These are phyloP conservation scores for Zeuzera pyrina DNA, from an alignment of 2,888 invertebrate genomes.

Conservation along the genomic window DNA sequence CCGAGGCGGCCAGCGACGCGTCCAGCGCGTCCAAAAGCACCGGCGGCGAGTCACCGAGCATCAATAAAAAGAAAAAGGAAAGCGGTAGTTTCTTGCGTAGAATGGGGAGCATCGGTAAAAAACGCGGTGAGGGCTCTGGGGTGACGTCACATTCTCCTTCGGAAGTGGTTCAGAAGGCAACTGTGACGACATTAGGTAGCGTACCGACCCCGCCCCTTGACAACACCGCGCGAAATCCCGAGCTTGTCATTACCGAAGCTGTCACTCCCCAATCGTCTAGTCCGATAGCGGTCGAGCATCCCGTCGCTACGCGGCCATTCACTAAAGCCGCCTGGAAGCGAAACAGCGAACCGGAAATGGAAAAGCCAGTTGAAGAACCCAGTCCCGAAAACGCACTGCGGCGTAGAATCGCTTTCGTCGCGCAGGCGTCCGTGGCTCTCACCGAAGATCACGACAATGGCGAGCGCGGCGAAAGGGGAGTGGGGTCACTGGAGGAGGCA, in stretches of 20 bases:
- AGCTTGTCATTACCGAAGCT: constrained; percentile 24
- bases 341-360: constrained; percentile 50
- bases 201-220: constrained; percentile 10
- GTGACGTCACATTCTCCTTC: constrained; percentile 8
- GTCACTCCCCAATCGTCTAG: too few species aligned
- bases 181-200: constrained; percentile 6
- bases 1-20: constrained; percentile 29
- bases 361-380: constrained; percentile 54
- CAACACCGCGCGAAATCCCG: constrained; percentile 9
- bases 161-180: constrained; percentile 6
- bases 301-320: constrained; percentile 68
- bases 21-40: constrained; percentile 38
- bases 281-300: constrained; percentile 58
- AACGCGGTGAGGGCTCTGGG: constrained; percentile 40
- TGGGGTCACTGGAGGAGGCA: constrained; percentile 70
- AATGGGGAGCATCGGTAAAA: constrained; percentile 57
- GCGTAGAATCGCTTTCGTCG: constrained; percentile 69
- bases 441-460: constrained; percentile 56
- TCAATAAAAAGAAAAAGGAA: constrained; percentile 54
- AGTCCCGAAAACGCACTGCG: constrained; percentile 58
- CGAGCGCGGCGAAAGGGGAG: constrained; percentile 48
- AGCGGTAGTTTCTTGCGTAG: constrained; percentile 43
- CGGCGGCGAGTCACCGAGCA: constrained; percentile 43
- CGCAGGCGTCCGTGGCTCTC: constrained; percentile 62
- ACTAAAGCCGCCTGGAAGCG: constrained; percentile 69